phyloP scores from a whole-genome alignment of 2,797 vertebrate genomes.

The Sebastes steindachneri region DNA sequence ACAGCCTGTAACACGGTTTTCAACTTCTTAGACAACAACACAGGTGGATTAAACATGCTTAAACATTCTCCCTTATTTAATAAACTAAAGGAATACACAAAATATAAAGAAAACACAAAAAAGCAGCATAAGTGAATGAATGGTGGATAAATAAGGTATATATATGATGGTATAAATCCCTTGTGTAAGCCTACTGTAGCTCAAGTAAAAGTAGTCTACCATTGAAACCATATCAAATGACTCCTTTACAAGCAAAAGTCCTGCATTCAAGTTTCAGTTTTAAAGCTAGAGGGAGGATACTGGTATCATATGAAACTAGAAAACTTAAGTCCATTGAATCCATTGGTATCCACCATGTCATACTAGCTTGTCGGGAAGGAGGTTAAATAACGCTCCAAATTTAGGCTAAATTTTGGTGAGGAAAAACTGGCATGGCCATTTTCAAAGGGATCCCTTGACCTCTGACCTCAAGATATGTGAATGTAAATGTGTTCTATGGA shows the following conservation, averaged over 20 bases:
- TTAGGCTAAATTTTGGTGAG: too few relatives aligned
- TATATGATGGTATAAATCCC: neutral
- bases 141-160: neutral
- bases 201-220: neutral
- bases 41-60: neutral
- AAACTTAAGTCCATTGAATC: too few relatives aligned
- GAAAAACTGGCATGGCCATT: too few relatives aligned
- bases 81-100: neutral
- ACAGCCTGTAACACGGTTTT: neutral
- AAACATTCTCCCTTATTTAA: neutral
- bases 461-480: too few relatives aligned
- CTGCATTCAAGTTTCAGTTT: neutral
- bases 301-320: too few relatives aligned
- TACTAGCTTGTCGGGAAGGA: too few relatives aligned
- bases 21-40: neutral
- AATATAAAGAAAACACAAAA: neutral
- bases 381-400: too few relatives aligned
- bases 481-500: rapidly evolving
- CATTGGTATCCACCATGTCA: too few relatives aligned
- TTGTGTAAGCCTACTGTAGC: neutral
- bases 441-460: too few relatives aligned
- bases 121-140: neutral
- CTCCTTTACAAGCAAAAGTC: neutral
- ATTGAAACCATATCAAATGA: neutral
- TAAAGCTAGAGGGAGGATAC: too few relatives aligned